Percentiles rank a stretch among this genome's conserved stretches.
These are phyloP conservation scores for Characodon lateralis DNA, from an alignment of 2,797 vertebrate genomes.

Conservation along the genomic window DNA sequence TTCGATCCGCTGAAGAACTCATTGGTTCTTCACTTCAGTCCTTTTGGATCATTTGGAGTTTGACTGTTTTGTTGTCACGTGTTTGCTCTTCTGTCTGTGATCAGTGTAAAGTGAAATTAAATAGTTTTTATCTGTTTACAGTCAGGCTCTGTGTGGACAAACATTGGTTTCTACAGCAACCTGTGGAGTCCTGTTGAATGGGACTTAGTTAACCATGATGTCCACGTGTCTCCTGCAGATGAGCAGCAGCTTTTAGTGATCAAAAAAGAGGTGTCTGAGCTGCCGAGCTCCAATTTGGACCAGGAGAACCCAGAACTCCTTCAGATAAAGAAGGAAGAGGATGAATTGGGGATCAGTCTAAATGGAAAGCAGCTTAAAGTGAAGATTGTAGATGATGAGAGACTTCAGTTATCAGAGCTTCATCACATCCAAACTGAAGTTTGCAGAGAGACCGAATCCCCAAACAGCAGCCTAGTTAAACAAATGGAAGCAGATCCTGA, in stretches of 20 bases:
- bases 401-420: neutral
- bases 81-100: too few relatives aligned
- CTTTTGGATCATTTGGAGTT: too few relatives aligned
- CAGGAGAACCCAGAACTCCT: neutral
- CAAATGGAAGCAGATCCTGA: neutral
- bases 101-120: neutral
- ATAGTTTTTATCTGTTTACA: neutral
- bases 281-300: constrained; percentile 2
- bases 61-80: too few relatives aligned
- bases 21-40: too few relatives aligned
- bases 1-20: too few relatives aligned
- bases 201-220: neutral
- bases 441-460: neutral
- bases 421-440: constrained; percentile 2
- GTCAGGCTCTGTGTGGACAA: neutral
- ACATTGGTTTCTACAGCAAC: neutral
- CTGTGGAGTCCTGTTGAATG: neutral
- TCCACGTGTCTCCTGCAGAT: constrained; percentile 9
- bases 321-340: constrained; percentile 20
- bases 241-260: constrained; percentile 16
- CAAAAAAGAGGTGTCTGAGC: constrained; percentile 15
- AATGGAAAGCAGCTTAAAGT: constrained; percentile 6
- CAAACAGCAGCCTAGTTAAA: neutral
- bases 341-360: neutral
- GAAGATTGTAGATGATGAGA: constrained; percentile 20